A percentile compares a stretch with the other conserved stretches of the same genome.
These are phyloP conservation scores for Bhutanitis thaidina DNA, from an alignment of 2,888 invertebrate species.

Conservation along the genomic window DNA sequence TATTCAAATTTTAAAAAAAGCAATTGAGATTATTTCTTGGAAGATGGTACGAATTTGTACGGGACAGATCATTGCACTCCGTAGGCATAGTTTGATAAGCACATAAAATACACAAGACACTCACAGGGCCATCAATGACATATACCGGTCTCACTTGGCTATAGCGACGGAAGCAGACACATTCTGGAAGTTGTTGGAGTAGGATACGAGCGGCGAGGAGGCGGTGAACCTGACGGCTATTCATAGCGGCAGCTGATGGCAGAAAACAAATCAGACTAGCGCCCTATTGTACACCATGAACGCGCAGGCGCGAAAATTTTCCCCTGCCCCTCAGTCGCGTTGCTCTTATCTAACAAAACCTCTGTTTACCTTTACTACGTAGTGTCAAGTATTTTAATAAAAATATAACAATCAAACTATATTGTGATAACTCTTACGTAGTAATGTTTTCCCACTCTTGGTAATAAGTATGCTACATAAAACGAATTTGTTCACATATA, in stretches of 20 bases:
- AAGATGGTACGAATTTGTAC: not conserved
- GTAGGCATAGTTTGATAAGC: not conserved
- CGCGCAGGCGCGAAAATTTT: conserved; percentile 69
- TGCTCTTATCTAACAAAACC: conserved; percentile 47
- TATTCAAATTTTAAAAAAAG: not conserved
- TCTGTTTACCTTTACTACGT: conserved; percentile 54
- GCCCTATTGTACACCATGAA: conserved; percentile 38
- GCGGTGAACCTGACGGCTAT: conserved; percentile 60
- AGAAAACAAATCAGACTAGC: conserved; percentile 42
- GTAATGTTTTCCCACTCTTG: not conserved
- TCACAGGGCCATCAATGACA: conserved; percentile 63
- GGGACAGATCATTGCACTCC: not conserved
- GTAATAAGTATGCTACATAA: too few species aligned
- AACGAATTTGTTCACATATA: too few species aligned
- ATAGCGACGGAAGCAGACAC: conserved; percentile 53
- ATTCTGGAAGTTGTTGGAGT: conserved; percentile 37
- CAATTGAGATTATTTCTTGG: too few species aligned
- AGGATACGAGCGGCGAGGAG: conserved; percentile 43
- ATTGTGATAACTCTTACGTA: conserved; percentile 1
- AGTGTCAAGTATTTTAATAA: conserved; percentile 28
- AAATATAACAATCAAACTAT: not conserved
- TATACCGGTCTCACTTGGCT: conserved; percentile 74
- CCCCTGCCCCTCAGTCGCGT: conserved; percentile 39
- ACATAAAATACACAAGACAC: conserved; percentile 48
- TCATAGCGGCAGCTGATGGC: conserved; percentile 45